Conservation (phyloP, 2,797 vertebrate species). For the Phrynocephalus guinanensis region DNA sequence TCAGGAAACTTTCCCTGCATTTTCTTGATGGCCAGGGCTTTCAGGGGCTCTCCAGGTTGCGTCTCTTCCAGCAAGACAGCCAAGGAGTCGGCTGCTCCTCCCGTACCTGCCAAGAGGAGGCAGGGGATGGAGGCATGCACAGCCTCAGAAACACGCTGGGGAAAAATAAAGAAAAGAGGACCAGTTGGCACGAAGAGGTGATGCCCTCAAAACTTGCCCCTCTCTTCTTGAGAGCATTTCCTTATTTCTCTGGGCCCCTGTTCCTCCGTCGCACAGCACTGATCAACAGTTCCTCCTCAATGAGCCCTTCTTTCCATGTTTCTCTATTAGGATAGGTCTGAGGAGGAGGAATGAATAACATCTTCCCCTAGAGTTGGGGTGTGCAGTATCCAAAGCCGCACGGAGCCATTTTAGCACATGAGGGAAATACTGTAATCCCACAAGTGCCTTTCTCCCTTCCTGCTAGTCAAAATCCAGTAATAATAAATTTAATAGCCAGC, state of each 20-base stretch:
- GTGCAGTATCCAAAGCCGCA: background rate
- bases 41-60: conserved; percentile 67
- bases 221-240: background rate
- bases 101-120: conserved; percentile 84
- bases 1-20: conserved; percentile 74
- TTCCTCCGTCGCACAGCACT: background rate
- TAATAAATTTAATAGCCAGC: background rate
- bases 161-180: background rate
- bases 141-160: conserved; percentile 83
- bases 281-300: background rate
- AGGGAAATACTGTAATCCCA: background rate
- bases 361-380: background rate
- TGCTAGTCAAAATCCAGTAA: background rate
- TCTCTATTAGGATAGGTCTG: background rate
- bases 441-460: background rate
- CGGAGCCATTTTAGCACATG: background rate
- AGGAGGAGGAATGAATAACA: background rate
- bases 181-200: background rate
- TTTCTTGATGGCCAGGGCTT: conserved; percentile 67
- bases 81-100: conserved; percentile 85
- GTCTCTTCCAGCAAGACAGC: conserved; percentile 77
- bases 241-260: background rate
- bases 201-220: background rate
- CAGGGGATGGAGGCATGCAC: conserved; percentile 82
- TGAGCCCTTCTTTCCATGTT: background rate